phyloP scores from a whole-genome alignment of 2,888 invertebrate genomes.

The Diloba caeruleocephala region DNA sequence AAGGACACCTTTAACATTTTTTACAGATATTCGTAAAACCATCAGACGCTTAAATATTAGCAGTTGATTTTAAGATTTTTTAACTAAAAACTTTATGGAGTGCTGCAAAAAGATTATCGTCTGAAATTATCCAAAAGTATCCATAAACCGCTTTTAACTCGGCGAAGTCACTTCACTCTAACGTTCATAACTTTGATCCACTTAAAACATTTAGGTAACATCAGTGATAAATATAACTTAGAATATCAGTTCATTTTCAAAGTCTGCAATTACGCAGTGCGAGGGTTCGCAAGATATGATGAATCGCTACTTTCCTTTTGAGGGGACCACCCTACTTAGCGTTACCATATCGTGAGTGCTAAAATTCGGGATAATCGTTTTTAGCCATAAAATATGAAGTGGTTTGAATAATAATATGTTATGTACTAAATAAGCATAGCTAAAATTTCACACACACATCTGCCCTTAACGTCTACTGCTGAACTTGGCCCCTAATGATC shows the following conservation, averaged over 20 bases:
- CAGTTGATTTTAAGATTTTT: background rate
- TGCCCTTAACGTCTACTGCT: no score
- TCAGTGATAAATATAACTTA: slow-evolving; percentile 43
- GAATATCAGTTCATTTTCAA: slow-evolving; percentile 49
- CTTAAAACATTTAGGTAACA: slow-evolving; percentile 36
- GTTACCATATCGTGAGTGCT: slow-evolving; percentile 24
- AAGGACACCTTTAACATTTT: background rate
- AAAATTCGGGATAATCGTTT: slow-evolving; percentile 37
- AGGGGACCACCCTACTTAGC: slow-evolving; percentile 46
- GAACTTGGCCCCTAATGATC: no score
- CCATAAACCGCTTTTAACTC: slow-evolving; percentile 22
- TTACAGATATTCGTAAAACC: background rate
- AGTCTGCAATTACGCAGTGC: slow-evolving; percentile 55
- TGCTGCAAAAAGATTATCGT: slow-evolving; percentile 22
- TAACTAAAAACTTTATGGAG: slow-evolving; percentile 26
- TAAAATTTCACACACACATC: no score
- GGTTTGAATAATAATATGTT: no score
- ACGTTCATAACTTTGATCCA: slow-evolving; percentile 26
- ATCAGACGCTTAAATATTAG: background rate
- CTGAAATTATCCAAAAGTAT: slow-evolving; percentile 18
- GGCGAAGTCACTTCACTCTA: slow-evolving; percentile 34
- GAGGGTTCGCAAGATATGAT: slow-evolving; percentile 55
- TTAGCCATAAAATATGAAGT: no score
- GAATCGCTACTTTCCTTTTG: slow-evolving; percentile 56
- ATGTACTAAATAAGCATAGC: no score